Conservation (phyloP, 1,140 invertebrate genomes). For the Trypoxylus dichotomus region DNA sequence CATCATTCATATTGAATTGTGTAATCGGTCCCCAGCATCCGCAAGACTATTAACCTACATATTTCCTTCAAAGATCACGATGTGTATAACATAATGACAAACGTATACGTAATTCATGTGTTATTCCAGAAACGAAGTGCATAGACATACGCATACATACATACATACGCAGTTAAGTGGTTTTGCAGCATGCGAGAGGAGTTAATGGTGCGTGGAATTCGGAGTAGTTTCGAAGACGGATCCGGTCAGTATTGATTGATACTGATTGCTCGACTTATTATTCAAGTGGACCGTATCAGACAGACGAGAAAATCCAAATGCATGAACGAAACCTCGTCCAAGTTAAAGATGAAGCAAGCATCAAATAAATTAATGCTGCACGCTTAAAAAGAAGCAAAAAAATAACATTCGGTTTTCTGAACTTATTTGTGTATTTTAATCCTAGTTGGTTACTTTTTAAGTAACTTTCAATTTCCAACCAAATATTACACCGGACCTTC, state of each 20-base stretch:
- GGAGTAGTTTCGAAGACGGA: not conserved
- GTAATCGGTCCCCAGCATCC: not conserved
- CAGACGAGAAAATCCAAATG: not conserved
- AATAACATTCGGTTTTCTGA: no score
- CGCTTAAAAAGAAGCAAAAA: no score
- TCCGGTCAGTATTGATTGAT: slow-evolving; percentile 12
- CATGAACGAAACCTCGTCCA: not conserved
- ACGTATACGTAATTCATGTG: not conserved
- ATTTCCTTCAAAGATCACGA: not conserved
- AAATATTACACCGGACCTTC: no score
- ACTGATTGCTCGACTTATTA: slow-evolving; percentile 3
- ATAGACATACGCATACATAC: not conserved
- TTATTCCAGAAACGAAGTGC: not conserved
- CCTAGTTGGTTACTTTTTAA: no score
- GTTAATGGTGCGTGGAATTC: slow-evolving; percentile 17
- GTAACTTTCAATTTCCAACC: no score
- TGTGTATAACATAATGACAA: not conserved
- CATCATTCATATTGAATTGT: no score
- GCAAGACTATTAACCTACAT: not conserved
- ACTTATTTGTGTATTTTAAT: no score
- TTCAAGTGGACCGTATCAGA: not conserved
- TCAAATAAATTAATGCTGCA: no score
- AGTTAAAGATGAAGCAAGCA: not conserved
- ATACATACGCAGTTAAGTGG: slow-evolving; percentile 4
- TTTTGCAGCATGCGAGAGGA: slow-evolving; percentile 8